These are phyloP conservation scores for Dascillus cervinus DNA, from an alignment of 2,888 invertebrate species.

Conservation along the genomic window DNA sequence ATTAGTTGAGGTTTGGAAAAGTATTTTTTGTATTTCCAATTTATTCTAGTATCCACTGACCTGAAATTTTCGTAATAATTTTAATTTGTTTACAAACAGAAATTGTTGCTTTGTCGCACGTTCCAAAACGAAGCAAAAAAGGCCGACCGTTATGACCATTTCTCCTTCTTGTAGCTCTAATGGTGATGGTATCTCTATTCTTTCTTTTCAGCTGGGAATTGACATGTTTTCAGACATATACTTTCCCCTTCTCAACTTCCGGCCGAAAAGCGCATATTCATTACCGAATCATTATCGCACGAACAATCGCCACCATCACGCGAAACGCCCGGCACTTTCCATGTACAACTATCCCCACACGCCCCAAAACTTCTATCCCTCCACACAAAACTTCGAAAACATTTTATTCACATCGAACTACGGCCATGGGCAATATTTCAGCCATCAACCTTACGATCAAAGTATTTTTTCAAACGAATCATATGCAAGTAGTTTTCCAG, in stretches of 20 bases:
- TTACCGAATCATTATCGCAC: conserved; percentile 36
- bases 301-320: conserved; percentile 26
- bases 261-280: conserved; percentile 30
- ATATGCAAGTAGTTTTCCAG: conserved; percentile 38
- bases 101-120: no score
- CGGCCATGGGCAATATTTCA: no score
- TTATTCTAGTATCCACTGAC: no score
- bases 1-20: no score
- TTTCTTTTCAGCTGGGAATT: conserved; percentile 56
- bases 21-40: no score
- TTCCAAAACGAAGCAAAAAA: no score
- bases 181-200: conserved; percentile 37
- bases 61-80: no score
- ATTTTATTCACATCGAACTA: no score
- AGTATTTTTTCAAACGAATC: conserved; percentile 28
- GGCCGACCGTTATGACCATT: no score
- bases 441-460: conserved; percentile 25
- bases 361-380: no score
- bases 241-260: conserved; percentile 43
- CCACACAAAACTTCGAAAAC: no score
- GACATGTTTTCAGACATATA: conserved; percentile 71
- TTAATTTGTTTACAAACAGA: no score
- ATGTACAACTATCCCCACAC: conserved; percentile 40
- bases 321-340: conserved; percentile 30
- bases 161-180: conserved; percentile 8